Evolutionary conservation across 2,888 invertebrate species (phyloP).

Genomic region (Rotaria socialis): DNA sequence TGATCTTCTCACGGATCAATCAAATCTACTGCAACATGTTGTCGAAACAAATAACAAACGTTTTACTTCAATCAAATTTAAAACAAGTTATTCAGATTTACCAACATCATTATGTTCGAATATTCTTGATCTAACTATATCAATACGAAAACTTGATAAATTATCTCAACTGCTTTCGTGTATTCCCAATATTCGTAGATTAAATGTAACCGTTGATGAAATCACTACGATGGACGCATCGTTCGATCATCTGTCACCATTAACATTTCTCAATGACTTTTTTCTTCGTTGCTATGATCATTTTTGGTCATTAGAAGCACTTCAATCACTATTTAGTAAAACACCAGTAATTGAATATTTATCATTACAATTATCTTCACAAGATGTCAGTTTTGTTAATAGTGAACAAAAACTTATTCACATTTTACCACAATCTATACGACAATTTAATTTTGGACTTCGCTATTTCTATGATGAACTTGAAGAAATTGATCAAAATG

Average conservation of each 20-base stretch:
- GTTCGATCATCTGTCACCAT: background rate
- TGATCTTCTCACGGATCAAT: background rate
- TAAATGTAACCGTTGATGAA: background rate
- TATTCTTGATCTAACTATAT: background rate
- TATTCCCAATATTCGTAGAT: slow-evolving; percentile 4
- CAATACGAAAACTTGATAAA: background rate
- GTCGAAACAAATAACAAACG: background rate
- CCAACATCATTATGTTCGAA: background rate
- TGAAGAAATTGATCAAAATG: slow-evolving; percentile 2
- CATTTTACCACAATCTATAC: background rate
- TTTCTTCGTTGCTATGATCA: background rate
- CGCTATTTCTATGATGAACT: background rate
- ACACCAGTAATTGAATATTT: background rate
- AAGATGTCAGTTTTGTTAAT: background rate
- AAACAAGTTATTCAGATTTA: background rate
- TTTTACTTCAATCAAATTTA: background rate
- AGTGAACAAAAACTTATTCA: background rate
- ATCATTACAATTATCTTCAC: background rate
- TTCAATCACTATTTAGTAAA: background rate
- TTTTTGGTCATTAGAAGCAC: slow-evolving; percentile 8
- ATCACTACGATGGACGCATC: background rate
- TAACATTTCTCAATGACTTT: background rate
- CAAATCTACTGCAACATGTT: background rate
- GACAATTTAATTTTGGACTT: background rate
- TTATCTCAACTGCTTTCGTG: background rate